phyloP scores from a whole-genome alignment of 2,797 vertebrate genomes.

The Mormyrus hasselquistii region DNA sequence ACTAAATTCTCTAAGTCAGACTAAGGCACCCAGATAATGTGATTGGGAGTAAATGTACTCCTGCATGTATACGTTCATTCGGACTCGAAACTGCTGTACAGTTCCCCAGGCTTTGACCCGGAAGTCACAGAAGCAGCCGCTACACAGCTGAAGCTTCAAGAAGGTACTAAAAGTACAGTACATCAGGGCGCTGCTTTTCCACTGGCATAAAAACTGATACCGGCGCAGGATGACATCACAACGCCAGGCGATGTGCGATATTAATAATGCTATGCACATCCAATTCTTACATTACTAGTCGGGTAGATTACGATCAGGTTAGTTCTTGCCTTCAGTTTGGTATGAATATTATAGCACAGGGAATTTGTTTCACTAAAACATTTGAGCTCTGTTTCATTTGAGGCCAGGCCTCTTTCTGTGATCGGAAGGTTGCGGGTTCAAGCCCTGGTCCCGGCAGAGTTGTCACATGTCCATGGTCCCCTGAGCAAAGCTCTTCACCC shows the following conservation, averaged over 20 bases:
- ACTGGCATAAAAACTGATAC: background rate
- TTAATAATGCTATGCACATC: background rate
- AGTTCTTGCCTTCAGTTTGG: too few relatives aligned
- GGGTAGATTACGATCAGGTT: too few relatives aligned
- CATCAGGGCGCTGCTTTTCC: background rate
- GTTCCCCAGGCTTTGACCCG: background rate
- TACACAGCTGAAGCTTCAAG: background rate
- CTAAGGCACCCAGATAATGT: background rate
- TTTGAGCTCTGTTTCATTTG: too few relatives aligned
- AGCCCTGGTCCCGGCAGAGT: background rate
- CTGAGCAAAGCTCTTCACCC: background rate
- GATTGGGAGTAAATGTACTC: background rate
- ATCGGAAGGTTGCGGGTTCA: background rate
- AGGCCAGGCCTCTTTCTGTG: background rate
- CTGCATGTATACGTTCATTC: background rate
- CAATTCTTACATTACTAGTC: too few relatives aligned
- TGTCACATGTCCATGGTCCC: background rate
- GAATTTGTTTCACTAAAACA: too few relatives aligned
- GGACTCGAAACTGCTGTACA: background rate
- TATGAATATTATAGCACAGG: too few relatives aligned
- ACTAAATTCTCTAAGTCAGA: background rate
- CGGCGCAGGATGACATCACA: background rate
- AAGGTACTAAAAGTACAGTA: background rate
- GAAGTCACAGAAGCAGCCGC: background rate
- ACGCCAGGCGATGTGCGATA: background rate